Evolutionary conservation across 2,113 vertebrate genomes (phyloP).

Genomic region (Donacobius atricapilla): DNA sequence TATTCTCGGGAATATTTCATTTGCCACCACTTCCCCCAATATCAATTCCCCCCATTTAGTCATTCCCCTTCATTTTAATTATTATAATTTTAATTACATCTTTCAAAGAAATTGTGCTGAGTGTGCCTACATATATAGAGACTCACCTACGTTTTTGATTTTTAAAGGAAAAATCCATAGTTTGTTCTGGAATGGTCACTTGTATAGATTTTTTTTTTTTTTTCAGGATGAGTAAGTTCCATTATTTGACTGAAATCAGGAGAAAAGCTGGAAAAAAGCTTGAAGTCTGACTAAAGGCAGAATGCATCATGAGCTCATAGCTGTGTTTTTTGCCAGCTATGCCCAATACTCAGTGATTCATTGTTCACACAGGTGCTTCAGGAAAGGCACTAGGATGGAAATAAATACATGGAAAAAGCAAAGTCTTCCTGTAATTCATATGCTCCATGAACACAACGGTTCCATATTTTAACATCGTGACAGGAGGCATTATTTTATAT

Average conservation of each 20-base stretch:
- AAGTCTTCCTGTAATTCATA: neutral
- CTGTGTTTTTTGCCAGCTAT: neutral
- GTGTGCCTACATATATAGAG: neutral
- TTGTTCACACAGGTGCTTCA: neutral
- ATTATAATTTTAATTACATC: neutral
- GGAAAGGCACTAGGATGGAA: neutral
- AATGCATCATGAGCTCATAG: neutral
- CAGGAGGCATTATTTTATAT: neutral
- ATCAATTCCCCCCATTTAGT: neutral
- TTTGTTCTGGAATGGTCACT: neutral
- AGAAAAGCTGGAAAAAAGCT: neutral
- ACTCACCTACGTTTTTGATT: neutral
- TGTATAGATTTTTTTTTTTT: neutral
- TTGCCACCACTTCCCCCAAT: neutral
- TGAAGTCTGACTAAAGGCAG: neutral
- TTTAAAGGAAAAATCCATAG: neutral
- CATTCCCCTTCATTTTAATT: neutral
- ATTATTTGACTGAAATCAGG: neutral
- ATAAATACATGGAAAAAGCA: neutral
- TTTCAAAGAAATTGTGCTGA: neutral
- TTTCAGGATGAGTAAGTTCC: neutral
- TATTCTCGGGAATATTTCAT: neutral
- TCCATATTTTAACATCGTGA: neutral
- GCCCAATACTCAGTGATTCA: neutral
- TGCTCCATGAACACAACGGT: neutral